These are phyloP conservation scores for Brachionus rotundiformis DNA, from an alignment of 1,140 invertebrate species.

Conservation along the genomic window DNA sequence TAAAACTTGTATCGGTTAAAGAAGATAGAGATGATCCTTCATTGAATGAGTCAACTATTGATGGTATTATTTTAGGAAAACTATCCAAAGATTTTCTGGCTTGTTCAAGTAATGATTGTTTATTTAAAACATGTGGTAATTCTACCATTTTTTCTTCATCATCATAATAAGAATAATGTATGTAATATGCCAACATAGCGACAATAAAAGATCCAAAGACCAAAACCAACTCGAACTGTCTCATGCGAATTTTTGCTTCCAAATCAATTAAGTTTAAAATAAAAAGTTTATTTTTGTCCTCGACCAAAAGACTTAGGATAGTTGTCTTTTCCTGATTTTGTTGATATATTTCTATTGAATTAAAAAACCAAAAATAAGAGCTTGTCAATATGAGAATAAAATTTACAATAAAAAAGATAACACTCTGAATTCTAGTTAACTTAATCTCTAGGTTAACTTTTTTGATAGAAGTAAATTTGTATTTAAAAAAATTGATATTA, in stretches of 20 bases:
- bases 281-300: background rate
- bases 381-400: background rate
- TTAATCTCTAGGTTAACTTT: background rate
- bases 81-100: background rate
- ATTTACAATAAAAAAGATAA: background rate
- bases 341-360: background rate
- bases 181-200: background rate
- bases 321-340: slow-evolving; percentile 35
- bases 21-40: background rate
- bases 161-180: slow-evolving; percentile 19
- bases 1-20: background rate
- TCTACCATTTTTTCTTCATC: background rate
- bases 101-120: slow-evolving; percentile 16
- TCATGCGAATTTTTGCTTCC: background rate
- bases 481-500: slow-evolving; percentile 12
- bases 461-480: background rate
- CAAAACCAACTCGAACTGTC: slow-evolving; percentile 5
- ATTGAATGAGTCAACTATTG: slow-evolving; percentile 12
- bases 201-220: background rate
- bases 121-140: background rate
- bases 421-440: background rate
- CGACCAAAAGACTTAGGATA: background rate
- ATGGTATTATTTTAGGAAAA: background rate
- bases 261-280: slow-evolving; percentile 32
- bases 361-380: slow-evolving; percentile 36